phyloP scores from a whole-genome alignment of 2,797 vertebrate genomes.

The Sciaenops ocellatus region DNA sequence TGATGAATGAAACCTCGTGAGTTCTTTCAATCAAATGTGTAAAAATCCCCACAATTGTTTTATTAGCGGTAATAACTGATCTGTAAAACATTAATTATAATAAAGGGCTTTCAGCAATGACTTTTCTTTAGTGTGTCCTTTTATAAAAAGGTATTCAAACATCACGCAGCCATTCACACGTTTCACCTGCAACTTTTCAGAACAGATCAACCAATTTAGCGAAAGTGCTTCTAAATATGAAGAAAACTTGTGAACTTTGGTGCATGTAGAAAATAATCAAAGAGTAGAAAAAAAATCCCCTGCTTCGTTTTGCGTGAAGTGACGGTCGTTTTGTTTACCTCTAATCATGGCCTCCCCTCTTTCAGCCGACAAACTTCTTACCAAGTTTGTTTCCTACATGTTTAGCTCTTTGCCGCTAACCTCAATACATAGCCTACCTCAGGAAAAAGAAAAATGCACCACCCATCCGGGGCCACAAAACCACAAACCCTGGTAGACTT shows the following conservation, averaged over 20 bases:
- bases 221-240: slow-evolving; percentile 4
- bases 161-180: no score
- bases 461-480: slow-evolving; percentile 84
- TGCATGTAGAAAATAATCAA: neutral
- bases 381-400: slow-evolving; percentile 47
- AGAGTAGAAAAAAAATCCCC: neutral
- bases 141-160: no score
- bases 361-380: slow-evolving; percentile 11
- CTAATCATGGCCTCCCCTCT: slow-evolving; percentile 22
- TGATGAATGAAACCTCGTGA: neutral
- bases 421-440: slow-evolving; percentile 65
- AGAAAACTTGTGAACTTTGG: neutral
- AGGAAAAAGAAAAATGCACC: slow-evolving; percentile 74
- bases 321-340: slow-evolving; percentile 44
- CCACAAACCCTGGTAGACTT: slow-evolving; percentile 66
- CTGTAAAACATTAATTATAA: neutral
- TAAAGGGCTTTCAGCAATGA: neutral
- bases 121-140: neutral
- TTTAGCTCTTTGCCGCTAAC: slow-evolving; percentile 62
- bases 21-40: neutral
- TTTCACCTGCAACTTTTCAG: slow-evolving; percentile 6
- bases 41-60: neutral
- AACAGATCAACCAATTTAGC: slow-evolving; percentile 24
- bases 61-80: neutral
- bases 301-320: neutral